phyloP scores from a whole-genome alignment of 2,797 vertebrate genomes.

The Poeciliopsis turneri region DNA sequence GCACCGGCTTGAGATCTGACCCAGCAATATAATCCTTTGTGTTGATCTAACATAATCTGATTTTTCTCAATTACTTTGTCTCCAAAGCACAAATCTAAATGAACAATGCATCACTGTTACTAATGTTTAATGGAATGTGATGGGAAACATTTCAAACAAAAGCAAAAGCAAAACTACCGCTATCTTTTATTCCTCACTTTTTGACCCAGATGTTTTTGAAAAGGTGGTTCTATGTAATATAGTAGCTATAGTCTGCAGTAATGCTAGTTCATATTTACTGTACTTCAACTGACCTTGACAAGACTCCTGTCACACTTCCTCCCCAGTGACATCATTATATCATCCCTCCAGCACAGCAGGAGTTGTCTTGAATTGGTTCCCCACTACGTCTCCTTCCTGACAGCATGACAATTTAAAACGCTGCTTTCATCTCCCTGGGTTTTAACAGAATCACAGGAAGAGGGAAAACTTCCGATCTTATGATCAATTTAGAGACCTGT shows the following conservation, averaged over 20 bases:
- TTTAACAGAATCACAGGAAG: conserved; percentile 45
- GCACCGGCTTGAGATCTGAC: conserved; percentile 74
- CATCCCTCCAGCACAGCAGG: conserved; percentile 60
- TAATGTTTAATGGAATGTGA: conserved; percentile 8
- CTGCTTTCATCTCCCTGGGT: conserved; percentile 60
- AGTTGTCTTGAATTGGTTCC: conserved; percentile 57
- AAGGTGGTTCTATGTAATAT: neutral
- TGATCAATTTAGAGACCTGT: conserved; percentile 27
- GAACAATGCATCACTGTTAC: conserved; percentile 57
- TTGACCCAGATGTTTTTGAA: conserved; percentile 41
- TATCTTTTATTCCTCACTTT: neutral
- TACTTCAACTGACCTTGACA: conserved; percentile 46
- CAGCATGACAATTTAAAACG: conserved; percentile 56
- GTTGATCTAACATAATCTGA: conserved; percentile 78
- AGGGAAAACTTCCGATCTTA: conserved; percentile 47
- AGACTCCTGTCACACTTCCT: conserved; percentile 35
- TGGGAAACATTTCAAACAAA: neutral
- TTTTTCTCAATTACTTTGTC: conserved; percentile 77
- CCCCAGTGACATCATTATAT: conserved; percentile 49
- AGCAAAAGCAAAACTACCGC: conserved; percentile 2
- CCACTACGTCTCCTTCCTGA: conserved; percentile 52
- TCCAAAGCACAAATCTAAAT: conserved; percentile 67
- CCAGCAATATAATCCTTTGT: conserved; percentile 78
- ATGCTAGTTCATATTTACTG: conserved; percentile 33
- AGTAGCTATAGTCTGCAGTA: conserved; percentile 39